phyloP scores from a whole-genome alignment of 1,140 invertebrate species.

The Cryptotermes secundus region DNA sequence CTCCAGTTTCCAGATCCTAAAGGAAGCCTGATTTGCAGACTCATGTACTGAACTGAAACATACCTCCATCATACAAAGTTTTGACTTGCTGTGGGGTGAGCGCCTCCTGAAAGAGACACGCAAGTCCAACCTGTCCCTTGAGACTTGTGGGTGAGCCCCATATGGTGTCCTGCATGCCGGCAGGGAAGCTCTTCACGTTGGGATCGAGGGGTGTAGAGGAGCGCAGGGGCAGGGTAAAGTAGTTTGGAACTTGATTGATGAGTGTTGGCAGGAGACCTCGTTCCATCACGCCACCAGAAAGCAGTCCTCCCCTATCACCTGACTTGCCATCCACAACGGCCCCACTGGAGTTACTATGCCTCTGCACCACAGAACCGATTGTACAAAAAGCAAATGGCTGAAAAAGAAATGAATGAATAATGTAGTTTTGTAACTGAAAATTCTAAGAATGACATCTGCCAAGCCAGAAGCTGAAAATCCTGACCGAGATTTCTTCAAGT shows the following conservation, averaged over 20 bases:
- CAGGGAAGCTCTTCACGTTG: constrained; percentile 53
- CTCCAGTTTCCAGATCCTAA: too few relatives aligned
- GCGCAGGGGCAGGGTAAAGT: constrained; percentile 49
- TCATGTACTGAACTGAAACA: neutral
- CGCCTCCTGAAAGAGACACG: constrained; percentile 55
- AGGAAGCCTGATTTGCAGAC: too few relatives aligned
- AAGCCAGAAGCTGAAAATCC: too few relatives aligned
- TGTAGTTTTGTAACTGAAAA: too few relatives aligned
- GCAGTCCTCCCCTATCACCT: constrained; percentile 29
- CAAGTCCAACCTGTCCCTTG: constrained; percentile 52
- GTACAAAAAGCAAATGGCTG: constrained; percentile 54
- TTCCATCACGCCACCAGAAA: constrained; percentile 32
- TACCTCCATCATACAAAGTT: constrained; percentile 47
- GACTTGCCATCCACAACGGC: constrained; percentile 3
- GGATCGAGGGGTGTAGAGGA: constrained; percentile 49
- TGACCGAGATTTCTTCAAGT: too few relatives aligned
- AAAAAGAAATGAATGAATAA: constrained; percentile 30
- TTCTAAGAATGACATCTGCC: too few relatives aligned
- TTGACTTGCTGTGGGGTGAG: constrained; percentile 47
- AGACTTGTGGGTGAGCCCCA: constrained; percentile 53
- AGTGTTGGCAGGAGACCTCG: constrained; percentile 46
- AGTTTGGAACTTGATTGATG: constrained; percentile 49
- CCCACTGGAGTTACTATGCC: constrained; percentile 28
- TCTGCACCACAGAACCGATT: constrained; percentile 48
- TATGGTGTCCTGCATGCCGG: constrained; percentile 55